Evolutionary conservation across 2,888 invertebrate species (phyloP).

Genomic region (Tridacna crocea): DNA sequence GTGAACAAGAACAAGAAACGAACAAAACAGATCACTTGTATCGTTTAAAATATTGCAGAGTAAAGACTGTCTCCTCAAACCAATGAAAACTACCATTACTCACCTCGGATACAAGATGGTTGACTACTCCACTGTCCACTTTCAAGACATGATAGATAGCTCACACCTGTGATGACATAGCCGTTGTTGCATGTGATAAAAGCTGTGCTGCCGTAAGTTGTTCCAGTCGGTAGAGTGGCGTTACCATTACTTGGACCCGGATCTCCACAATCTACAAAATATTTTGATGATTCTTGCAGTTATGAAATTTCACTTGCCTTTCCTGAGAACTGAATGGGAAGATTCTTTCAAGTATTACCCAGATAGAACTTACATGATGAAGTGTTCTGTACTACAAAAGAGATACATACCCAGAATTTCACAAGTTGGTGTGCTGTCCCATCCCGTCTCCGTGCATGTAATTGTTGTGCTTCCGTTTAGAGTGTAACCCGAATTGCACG

Average conservation of each 20-base stretch:
- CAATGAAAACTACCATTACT: too few species aligned
- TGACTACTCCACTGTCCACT: constrained; percentile 28
- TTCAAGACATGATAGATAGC: constrained; percentile 24
- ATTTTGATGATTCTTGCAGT: not conserved
- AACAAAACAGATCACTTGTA: not conserved
- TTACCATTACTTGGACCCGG: constrained; percentile 22
- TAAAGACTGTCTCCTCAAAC: not conserved
- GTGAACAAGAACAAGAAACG: not conserved
- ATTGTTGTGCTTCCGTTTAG: constrained; percentile 22
- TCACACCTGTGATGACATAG: not conserved
- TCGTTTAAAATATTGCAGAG: not conserved
- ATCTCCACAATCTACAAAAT: constrained; percentile 20
- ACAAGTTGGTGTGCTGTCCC: constrained; percentile 26
- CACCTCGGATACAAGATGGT: constrained; percentile 26
- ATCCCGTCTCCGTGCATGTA: constrained; percentile 27
- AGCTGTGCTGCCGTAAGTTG: constrained; percentile 5
- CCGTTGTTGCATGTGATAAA: constrained; percentile 5
- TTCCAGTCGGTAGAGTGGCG: constrained; percentile 18
- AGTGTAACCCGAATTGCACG: constrained; percentile 39
- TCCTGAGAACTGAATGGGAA: too few species aligned
- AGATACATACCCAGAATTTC: constrained; percentile 8
- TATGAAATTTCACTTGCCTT: not conserved
- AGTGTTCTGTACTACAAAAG: not conserved
- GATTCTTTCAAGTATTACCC: too few species aligned
- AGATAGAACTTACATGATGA: too few species aligned